Conservation (phyloP, 2,888 invertebrate species). For the Dryadula phaetusa region DNA sequence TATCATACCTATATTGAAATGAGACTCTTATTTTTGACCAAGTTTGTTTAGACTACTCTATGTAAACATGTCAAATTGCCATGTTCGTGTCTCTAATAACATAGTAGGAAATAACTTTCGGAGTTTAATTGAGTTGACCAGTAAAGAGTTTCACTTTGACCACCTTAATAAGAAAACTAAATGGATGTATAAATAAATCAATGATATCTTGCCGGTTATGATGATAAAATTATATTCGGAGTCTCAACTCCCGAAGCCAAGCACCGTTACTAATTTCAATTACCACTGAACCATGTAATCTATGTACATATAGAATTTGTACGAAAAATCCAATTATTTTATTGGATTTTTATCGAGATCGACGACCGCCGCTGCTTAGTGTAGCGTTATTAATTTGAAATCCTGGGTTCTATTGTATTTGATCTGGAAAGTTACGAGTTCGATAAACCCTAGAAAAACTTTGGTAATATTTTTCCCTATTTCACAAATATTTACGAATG, state of each 20-base stretch:
- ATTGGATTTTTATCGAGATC: conserved; percentile 12
- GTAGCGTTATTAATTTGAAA: neutral
- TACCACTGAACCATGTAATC: conserved; percentile 21
- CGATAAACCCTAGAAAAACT: neutral
- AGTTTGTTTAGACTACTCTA: no score
- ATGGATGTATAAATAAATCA: neutral
- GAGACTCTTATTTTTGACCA: no score
- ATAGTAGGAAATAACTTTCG: no score
- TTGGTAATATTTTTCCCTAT: neutral
- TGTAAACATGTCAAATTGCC: no score
- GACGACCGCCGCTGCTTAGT: neutral
- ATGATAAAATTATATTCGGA: conserved; percentile 16
- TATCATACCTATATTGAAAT: no score
- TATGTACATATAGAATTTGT: conserved; percentile 19
- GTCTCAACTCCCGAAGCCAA: conserved; percentile 13
- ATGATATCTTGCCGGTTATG: neutral
- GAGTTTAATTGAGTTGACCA: no score
- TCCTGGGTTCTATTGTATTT: neutral
- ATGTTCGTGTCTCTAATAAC: no score
- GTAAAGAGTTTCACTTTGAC: no score
- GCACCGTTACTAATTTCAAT: conserved; percentile 20
- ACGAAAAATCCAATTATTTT: conserved; percentile 21
- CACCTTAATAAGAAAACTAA: neutral
- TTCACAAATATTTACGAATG: neutral
- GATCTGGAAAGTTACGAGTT: neutral